Evolutionary conservation across 2,113 vertebrate genomes (phyloP).

Genomic region (Clarias batrachus): DNA sequence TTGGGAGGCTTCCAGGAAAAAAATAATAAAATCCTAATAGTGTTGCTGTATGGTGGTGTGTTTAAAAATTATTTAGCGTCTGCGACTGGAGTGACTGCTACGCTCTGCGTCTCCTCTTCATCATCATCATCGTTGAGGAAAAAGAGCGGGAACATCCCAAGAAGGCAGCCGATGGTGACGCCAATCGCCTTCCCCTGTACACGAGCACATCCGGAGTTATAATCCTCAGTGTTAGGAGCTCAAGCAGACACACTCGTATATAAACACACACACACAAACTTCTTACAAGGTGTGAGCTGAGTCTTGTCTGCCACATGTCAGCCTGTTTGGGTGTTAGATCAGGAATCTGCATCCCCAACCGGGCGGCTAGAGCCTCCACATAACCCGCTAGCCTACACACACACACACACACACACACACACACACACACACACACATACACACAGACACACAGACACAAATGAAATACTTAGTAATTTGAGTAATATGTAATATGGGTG

Average conservation of each 20-base stretch:
- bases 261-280: neutral
- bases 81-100: neutral
- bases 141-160: constrained; percentile 96
- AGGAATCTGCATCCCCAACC: constrained; percentile 88
- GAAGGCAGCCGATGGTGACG: constrained; percentile 88
- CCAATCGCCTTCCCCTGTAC: constrained; percentile 92
- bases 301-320: constrained; percentile 94
- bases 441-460: constrained; percentile 46
- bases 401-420: constrained; percentile 50
- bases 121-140: constrained; percentile 88
- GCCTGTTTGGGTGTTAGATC: constrained; percentile 91
- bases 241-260: neutral
- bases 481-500: neutral
- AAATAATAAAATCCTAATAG: neutral
- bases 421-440: constrained; percentile 21
- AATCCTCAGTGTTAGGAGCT: neutral
- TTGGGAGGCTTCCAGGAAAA: too few species aligned
- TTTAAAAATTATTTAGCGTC: constrained; percentile 6
- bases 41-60: neutral
- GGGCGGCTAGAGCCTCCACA: constrained; percentile 89
- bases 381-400: constrained; percentile 88
- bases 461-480: too few species aligned
- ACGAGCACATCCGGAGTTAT: neutral
- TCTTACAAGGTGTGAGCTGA: constrained; percentile 90
- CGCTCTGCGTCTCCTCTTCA: constrained; percentile 69